Base-by-base conservation (phyloP, 2,888 invertebrate species). In the Dolichopus griseipennis region DNA sequence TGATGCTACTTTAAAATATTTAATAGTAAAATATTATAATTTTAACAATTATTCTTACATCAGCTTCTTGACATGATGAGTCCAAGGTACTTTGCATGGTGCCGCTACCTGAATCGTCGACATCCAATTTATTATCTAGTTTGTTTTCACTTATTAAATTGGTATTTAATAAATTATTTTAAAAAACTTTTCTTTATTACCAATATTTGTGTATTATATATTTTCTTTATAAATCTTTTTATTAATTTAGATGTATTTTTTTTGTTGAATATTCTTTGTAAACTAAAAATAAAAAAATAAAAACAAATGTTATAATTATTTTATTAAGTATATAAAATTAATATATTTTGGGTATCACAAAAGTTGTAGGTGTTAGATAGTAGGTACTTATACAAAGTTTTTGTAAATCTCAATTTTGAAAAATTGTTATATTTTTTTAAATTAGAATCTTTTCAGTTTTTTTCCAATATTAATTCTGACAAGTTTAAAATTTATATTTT, bases 41-140 rank as follows among this genome's bases (percentile, higher is more conserved):
- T 65, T 27, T 27, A 4, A 27, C 3, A 27, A 52, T 22, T 21
- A 73, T 74, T 82, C 85, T 84, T 80, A 86, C 86, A 82, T 86
- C 86, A 83, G 85, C 85, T 84, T 86, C 86, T 83, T 86, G 85
- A 83, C 85, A 85, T 84, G 85, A 84, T 82, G 85, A 85, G 82
- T 85, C 85, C 84, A 85, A 83, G 83, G 85, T 86, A 85, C 86
- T 86, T 86, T 86, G 86, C 82, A 83, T 86, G 85, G 77, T 77
- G 33, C 37, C 64, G 22, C 62, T 62, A n/a, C 33, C 68, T 67
- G 68, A 62, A 61, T 70, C 66, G 70, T 69, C 73, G 70, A 69
- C 73, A 73, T 73, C 52, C 52, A 52, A 52, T 52, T 52, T 52
- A 52, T 52, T 52, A 52, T 52, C 52, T 52, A 52, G 52, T 18